These are phyloP conservation scores for Thermophis baileyi DNA, from an alignment of 2,113 vertebrate genomes.

Conservation along the genomic window DNA sequence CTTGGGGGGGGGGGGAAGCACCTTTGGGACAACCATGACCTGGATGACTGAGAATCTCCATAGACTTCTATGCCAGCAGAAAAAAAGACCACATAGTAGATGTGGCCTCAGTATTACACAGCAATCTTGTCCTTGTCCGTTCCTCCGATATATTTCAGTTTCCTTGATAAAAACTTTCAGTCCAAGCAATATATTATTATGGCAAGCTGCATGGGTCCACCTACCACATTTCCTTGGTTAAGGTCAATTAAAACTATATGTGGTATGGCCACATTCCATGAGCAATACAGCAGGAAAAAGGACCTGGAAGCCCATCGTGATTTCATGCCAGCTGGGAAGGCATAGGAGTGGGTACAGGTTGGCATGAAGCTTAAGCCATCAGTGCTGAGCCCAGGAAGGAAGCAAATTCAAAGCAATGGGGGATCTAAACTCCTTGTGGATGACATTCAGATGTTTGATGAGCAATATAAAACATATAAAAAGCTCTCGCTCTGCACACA, in stretches of 20 bases:
- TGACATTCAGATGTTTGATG: background rate
- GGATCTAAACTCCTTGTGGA: constrained; percentile 7
- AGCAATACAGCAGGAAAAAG: background rate
- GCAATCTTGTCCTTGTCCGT: background rate
- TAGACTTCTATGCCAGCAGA: background rate
- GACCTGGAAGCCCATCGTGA: background rate
- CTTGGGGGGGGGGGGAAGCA: no score
- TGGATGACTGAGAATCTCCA: no score
- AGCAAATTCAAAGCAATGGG: background rate
- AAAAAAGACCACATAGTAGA: background rate
- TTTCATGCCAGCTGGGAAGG: background rate
- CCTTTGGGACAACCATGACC: no score
- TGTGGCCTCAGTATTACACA: background rate
- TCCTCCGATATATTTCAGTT: background rate
- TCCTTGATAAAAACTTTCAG: background rate
- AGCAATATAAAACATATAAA: constrained; percentile 7
- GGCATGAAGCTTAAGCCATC: background rate
- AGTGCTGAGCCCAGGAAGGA: background rate
- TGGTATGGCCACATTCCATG: background rate
- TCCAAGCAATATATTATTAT: background rate
- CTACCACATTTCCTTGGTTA: background rate
- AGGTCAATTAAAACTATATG: background rate
- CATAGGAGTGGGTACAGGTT: background rate
- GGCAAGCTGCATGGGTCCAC: background rate
- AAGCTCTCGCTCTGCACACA: constrained; percentile 2